Percentiles rank a stretch among this genome's conserved stretches.
Conservation (phyloP, 2,113 vertebrate genomes). For the Ranitomeya variabilis region DNA sequence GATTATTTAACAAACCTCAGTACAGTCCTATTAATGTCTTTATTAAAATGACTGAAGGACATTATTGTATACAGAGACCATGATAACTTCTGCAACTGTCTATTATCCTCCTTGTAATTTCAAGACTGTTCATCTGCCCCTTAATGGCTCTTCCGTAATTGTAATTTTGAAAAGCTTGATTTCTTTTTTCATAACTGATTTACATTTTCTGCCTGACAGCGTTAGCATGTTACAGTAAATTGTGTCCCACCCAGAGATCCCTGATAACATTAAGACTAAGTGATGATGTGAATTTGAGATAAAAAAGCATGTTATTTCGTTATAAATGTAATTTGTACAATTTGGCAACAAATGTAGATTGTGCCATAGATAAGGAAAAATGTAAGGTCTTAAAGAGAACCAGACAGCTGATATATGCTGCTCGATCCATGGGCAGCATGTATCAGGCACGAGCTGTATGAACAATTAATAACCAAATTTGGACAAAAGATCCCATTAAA, state of each 20-base stretch:
- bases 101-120: constrained; percentile 47
- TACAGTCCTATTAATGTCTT: constrained; percentile 29
- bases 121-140: neutral
- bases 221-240: constrained; percentile 17
- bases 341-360: neutral
- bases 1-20: constrained; percentile 12
- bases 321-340: neutral
- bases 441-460: no score
- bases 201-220: constrained; percentile 29
- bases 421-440: no score
- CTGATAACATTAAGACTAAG: neutral
- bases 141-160: constrained; percentile 46
- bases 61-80: constrained; percentile 26
- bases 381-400: neutral
- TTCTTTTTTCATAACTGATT: constrained; percentile 35
- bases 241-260: neutral
- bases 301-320: neutral
- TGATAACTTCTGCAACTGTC: constrained; percentile 27
- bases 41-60: constrained; percentile 18
- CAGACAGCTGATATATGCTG: no score
- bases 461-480: no score
- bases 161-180: constrained; percentile 45
- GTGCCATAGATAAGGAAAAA: neutral
- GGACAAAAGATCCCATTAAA: no score
- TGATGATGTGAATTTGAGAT: neutral